Percentiles rank a stretch among this genome's conserved stretches.
Conservation (phyloP, 1,140 invertebrate genomes). For the Drosophila pseudoobscura region DNA sequence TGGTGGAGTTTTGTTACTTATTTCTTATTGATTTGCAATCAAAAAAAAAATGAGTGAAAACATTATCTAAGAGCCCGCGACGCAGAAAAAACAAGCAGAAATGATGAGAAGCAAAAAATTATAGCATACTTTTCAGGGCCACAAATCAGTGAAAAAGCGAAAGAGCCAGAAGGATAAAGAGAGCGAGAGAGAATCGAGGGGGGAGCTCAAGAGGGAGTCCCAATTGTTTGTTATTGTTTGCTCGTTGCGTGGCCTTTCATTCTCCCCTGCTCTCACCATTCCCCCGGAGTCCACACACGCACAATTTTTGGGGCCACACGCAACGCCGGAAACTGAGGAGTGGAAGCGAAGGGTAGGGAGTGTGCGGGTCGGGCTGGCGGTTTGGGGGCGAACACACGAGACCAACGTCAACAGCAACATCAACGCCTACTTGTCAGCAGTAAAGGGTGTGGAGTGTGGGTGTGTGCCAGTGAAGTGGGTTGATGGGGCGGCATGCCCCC, state of each 20-base stretch:
- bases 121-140: conserved; percentile 9
- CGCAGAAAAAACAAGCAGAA: no score
- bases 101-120: conserved; percentile 18
- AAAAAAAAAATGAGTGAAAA: no score
- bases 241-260: conserved; percentile 44
- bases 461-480: conserved; percentile 1
- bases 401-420: conserved; percentile 62
- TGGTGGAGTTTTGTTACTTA: no score
- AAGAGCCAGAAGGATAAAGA: conserved; percentile 1
- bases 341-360: neutral
- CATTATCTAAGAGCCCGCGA: no score
- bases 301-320: conserved; percentile 38
- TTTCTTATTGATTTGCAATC: no score
- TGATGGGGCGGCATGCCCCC: neutral
- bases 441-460: conserved; percentile 32
- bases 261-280: neutral
- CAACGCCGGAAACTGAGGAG: conserved; percentile 18
- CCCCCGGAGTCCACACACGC: conserved; percentile 21
- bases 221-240: conserved; percentile 60
- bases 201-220: conserved; percentile 37
- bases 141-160: conserved; percentile 22
- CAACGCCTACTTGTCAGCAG: conserved; percentile 59
- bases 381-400: conserved; percentile 37
- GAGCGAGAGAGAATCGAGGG: neutral
- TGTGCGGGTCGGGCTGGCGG: neutral